Conservation (phyloP, 2,113 vertebrate genomes). For the Macquaria ambigua region DNA sequence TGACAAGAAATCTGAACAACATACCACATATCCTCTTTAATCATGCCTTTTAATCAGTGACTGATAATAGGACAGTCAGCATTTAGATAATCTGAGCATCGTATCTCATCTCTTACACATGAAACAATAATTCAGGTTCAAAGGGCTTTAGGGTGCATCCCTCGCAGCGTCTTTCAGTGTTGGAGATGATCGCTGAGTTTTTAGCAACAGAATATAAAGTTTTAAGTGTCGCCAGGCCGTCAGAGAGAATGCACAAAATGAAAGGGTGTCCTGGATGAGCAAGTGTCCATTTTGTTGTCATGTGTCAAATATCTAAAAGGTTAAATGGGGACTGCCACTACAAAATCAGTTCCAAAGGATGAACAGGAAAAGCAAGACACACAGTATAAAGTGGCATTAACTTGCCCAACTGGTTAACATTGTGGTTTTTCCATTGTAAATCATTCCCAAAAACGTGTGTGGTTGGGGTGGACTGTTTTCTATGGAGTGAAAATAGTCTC, state of each 20-base stretch:
- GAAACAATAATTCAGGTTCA: slow-evolving; percentile 22
- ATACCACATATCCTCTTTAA: slow-evolving; percentile 15
- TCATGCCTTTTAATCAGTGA: slow-evolving; percentile 22
- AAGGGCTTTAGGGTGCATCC: not conserved
- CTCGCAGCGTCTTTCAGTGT: no score
- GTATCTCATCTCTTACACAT: slow-evolving; percentile 11
- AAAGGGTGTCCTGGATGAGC: not conserved
- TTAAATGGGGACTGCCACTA: slow-evolving; percentile 21
- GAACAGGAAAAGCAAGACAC: slow-evolving; percentile 47
- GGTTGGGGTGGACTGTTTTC: slow-evolving; percentile 12
- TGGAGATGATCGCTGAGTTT: not conserved
- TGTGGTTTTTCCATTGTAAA: slow-evolving; percentile 27
- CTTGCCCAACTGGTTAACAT: slow-evolving; percentile 56
- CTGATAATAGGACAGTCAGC: not conserved
- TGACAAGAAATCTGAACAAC: slow-evolving; percentile 39
- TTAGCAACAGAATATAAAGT: not conserved
- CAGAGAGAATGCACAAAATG: not conserved
- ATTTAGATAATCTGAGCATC: slow-evolving; percentile 22
- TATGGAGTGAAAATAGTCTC: no score
- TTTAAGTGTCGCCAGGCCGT: not conserved
- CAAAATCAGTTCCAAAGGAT: slow-evolving; percentile 24
- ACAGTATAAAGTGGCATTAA: slow-evolving; percentile 29
- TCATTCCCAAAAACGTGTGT: not conserved
- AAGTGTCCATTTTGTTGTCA: not conserved
- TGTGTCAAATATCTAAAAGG: slow-evolving; percentile 12